Base-by-base conservation (phyloP, 2,113 vertebrate genomes). In the Gyps fulvus region DNA sequence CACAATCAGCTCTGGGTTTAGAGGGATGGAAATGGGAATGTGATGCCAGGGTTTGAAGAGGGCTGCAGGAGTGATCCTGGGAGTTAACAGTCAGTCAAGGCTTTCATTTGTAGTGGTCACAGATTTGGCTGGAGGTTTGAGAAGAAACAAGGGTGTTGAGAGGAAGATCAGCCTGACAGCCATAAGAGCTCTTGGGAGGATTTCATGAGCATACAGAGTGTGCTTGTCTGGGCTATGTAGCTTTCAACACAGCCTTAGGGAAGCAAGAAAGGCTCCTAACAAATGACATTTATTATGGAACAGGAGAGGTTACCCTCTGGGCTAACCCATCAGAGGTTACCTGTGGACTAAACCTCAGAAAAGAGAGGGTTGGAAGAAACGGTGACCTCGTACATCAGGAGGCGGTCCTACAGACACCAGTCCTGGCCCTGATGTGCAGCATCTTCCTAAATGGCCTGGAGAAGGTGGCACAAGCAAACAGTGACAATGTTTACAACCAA, bases 71-170 rank as follows among this genome's bases (percentile, higher is more conserved):
- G 5, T 9, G 20, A 59, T 67, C 16, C 32, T 78, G 31, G 38
- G 26, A 71, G 26, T 19, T n/a, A 50, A 57, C 1, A 1, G 18
- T 43, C 63, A 34, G 26, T 50, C 66, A 61, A 29, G 47, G 4
- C 32, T 85, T 89, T 92, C 11, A 9, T 23, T 83, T 57, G 6
- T 23, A 36, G 27, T 0, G 0, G 36, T 57, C 40, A 36, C 9
- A 83, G 54, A 57, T 69, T 36, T 82, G n/a, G 18, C 47, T 76
- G 42, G 27, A 73, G 13, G 10, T 62, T 52, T 73, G 50, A 81
- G 59, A 78, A 49, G 21, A 79, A 80, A 40, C 4, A 36, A 0
- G 0, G 5, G 3, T 34, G 10, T 25, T n/a, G 32, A 55, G 42
- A 38, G 32, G 23, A 83, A 70, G 42, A 36, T 78, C 36, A 55